Evolutionary conservation across 2,888 invertebrate species (phyloP), one percentile per base, ranked within the genome.

Genomic region (Drosophila phalerata): DNA sequence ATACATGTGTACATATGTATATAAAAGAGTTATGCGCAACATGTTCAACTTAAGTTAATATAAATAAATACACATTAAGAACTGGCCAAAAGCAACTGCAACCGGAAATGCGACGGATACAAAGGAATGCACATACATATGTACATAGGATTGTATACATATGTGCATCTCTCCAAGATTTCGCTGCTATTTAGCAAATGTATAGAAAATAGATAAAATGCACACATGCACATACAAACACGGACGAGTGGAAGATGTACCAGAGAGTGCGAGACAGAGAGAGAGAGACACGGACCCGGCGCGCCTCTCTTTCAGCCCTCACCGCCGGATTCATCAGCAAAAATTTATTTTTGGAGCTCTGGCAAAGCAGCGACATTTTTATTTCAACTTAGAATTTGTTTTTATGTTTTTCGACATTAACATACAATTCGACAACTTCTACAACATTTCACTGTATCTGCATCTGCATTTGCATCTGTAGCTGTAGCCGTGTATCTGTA

Each of bases 301-400:
- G 70, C 67, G 70, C 42, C 43, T 72, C 81, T 43, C 60, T 51
- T 34, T 28, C 70, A 60, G 69, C 79, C 72, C 73, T 70, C 75
- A 48, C 63, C 69, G 51, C 63, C 68, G 70, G 70, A 71, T 62
- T 62, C 80, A 74, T 71, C 69, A 69, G 67, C 70, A 47, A 66
- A 85, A 82, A 84, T 84, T 77, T 84, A 84, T 84, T 84, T 84
- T 87, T 84, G 88, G 88, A 87, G 77, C 82, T 84, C 65, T 85
- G 79, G 88, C 77, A 70, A 77, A 78, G 82, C 82, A 75, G 85
- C 79, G 74, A 85, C 77, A 87, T 71, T 87, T 84, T 79, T 75
- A 70, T 77, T 78, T 74, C 45, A 52, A 73, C 78, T 69, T 73
- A 52, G 65, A 73, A 73, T 69, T 73, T 73, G 55, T 77, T 77